phyloP scores from a whole-genome alignment of 2,797 vertebrate genomes.

The Anguilla anguilla region DNA sequence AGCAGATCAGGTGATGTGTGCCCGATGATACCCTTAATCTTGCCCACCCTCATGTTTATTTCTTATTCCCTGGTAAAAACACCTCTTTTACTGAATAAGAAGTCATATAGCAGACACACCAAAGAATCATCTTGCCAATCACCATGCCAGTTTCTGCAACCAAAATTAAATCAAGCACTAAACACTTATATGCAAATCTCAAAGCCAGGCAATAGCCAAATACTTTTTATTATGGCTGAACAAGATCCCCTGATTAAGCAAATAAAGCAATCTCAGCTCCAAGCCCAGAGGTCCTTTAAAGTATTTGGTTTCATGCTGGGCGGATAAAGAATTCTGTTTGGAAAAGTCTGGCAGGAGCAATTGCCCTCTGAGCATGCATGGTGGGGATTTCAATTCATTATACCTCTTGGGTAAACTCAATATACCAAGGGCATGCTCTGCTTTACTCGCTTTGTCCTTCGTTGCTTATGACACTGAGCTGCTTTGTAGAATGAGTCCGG shows the following conservation, averaged over 20 bases:
- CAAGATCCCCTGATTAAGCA: constrained; percentile 32
- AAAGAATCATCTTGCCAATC: not conserved
- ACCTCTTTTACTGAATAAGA: not conserved
- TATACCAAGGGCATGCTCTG: not conserved
- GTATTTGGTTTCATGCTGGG: constrained; percentile 33
- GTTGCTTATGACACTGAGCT: constrained; percentile 23
- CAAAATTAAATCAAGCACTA: constrained; percentile 9
- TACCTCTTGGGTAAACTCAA: constrained; percentile 29
- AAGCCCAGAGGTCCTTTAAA: constrained; percentile 22
- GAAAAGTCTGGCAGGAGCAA: constrained; percentile 26
- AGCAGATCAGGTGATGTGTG: not conserved
- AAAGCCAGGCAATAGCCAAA: constrained; percentile 19
- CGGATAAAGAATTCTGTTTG: constrained; percentile 36
- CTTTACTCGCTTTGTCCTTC: constrained; percentile 6
- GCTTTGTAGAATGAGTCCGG: not conserved
- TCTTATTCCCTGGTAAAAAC: not conserved
- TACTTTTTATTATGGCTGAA: constrained; percentile 16
- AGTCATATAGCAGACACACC: not conserved
- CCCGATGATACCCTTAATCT: not conserved
- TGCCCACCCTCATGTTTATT: not conserved
- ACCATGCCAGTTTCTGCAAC: not conserved
- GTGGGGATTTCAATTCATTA: constrained; percentile 24
- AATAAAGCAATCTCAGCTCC: constrained; percentile 24
- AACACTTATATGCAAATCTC: constrained; percentile 4
- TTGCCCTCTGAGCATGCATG: constrained; percentile 26